Percentiles rank a stretch among this genome's conserved stretches.
phyloP scores from a whole-genome alignment of 2,113 vertebrate species.

The Isurus oxyrinchus region DNA sequence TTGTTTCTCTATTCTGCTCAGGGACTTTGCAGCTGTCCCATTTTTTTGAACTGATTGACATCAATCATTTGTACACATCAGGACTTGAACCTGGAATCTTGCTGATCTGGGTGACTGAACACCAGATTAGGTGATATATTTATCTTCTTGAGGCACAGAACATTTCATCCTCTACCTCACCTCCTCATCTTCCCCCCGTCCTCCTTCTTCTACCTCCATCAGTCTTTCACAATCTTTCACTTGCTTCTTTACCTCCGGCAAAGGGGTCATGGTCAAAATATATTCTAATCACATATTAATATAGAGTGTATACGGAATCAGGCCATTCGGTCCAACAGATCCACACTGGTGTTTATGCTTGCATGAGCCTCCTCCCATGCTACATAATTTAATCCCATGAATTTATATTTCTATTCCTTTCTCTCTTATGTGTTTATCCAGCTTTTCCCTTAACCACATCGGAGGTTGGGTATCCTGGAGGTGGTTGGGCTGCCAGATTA shows the following conservation, averaged over 20 bases:
- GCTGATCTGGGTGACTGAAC: neutral
- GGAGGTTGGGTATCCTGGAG: neutral
- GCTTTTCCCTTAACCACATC: neutral
- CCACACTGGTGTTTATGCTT: neutral
- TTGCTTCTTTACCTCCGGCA: neutral
- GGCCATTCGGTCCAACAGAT: neutral
- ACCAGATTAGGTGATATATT: neutral
- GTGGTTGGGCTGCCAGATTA: neutral
- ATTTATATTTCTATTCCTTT: neutral
- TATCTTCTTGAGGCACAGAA: neutral
- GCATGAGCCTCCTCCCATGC: neutral
- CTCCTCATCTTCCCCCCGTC: neutral
- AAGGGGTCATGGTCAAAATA: neutral
- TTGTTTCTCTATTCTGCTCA: neutral
- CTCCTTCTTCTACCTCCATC: neutral
- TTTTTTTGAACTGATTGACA: neutral
- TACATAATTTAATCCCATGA: neutral
- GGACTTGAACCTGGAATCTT: neutral
- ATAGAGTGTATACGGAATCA: neutral
- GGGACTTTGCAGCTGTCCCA: neutral
- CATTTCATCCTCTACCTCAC: neutral
- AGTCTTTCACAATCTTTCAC: neutral
- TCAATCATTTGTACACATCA: neutral
- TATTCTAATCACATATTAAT: neutral
- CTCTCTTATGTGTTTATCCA: neutral